These are phyloP conservation scores for Rhinopomastus cyanomelas DNA, from an alignment of 2,113 vertebrate genomes.

Conservation along the genomic window DNA sequence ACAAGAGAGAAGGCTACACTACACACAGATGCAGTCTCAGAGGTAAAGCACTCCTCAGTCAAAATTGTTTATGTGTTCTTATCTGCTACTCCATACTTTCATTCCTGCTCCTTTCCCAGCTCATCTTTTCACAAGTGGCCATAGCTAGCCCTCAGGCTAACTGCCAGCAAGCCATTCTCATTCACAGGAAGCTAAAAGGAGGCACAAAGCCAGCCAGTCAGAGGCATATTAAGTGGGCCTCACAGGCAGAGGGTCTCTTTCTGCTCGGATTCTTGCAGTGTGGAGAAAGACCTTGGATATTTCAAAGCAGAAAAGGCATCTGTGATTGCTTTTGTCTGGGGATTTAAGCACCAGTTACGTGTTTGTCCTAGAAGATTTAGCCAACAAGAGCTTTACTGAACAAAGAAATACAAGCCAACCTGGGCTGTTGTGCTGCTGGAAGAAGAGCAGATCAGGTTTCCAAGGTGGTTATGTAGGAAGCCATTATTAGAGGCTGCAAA, in stretches of 20 bases:
- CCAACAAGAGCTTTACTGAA: slow-evolving; percentile 48
- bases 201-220: slow-evolving; percentile 66
- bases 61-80: neutral
- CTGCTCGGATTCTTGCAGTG: slow-evolving; percentile 23
- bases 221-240: slow-evolving; percentile 51
- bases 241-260: neutral
- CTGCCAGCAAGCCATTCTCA: slow-evolving; percentile 75
- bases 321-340: slow-evolving; percentile 27
- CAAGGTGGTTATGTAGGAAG: neutral
- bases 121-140: slow-evolving; percentile 70
- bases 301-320: slow-evolving; percentile 51
- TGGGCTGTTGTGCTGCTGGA: neutral
- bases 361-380: slow-evolving; percentile 33
- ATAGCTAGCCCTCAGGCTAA: slow-evolving; percentile 69
- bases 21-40: neutral
- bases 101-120: slow-evolving; percentile 31
- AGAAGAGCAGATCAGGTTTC: neutral
- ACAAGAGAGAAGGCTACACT: neutral
- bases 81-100: slow-evolving; percentile 13
- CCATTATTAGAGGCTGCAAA: neutral
- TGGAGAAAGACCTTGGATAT: slow-evolving; percentile 14
- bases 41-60: neutral
- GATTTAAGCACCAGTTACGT: slow-evolving; percentile 36
- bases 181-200: slow-evolving; percentile 61
- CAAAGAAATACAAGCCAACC: slow-evolving; percentile 33